phyloP scores from a whole-genome alignment of 2,888 invertebrate species.

The Pterostichus niger region DNA sequence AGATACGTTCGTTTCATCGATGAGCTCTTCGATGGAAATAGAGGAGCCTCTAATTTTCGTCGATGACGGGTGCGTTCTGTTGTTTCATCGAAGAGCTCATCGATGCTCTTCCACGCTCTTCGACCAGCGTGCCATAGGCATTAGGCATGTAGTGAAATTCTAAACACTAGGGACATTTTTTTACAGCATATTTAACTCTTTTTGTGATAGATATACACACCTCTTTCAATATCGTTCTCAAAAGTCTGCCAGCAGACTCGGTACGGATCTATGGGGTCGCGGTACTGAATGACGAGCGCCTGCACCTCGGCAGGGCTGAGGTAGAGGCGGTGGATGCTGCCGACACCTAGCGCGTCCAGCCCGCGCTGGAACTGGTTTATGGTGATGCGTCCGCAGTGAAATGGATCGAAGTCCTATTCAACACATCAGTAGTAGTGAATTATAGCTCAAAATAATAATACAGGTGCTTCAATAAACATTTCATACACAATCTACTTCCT shows the following conservation, averaged over 20 bases:
- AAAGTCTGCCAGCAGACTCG: conserved; percentile 88
- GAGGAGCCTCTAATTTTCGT: too few relatives aligned
- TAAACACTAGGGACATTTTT: too few relatives aligned
- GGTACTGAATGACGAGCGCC: conserved; percentile 83
- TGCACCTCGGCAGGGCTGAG: conserved; percentile 83
- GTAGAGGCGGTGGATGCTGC: conserved; percentile 79
- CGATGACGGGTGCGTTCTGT: too few relatives aligned
- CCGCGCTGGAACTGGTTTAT: conserved; percentile 86
- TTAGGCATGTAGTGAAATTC: too few relatives aligned
- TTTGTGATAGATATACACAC: conserved; percentile 4
- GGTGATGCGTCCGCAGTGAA: conserved; percentile 84
- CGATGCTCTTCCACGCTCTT: too few relatives aligned
- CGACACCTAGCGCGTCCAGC: conserved; percentile 83
- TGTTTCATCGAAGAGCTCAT: too few relatives aligned
- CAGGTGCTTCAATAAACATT: too few relatives aligned
- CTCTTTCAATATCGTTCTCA: conserved; percentile 85
- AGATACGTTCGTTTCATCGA: too few relatives aligned
- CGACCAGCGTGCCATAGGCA: too few relatives aligned
- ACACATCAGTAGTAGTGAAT: not conserved
- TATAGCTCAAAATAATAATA: not conserved
- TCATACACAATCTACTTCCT: too few relatives aligned
- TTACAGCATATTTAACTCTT: too few relatives aligned
- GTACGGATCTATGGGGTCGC: conserved; percentile 84
- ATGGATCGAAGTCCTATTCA: conserved; percentile 83
- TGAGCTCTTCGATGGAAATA: too few relatives aligned